These are phyloP conservation scores for Calliopum simillimum DNA, from an alignment of 2,888 invertebrate species.

Conservation along the genomic window DNA sequence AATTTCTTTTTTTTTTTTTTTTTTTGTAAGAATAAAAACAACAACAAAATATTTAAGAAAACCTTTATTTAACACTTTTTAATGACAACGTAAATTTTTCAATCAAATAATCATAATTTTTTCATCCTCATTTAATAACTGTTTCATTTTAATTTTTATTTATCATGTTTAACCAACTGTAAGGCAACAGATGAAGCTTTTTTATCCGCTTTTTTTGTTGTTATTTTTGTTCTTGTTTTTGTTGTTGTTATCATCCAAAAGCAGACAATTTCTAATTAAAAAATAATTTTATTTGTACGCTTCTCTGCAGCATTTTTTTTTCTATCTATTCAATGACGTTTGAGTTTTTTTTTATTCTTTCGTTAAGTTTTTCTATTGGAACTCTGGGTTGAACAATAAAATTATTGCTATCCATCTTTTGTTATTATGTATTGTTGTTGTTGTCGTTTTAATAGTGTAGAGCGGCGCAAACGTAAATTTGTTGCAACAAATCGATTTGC, in stretches of 20 bases:
- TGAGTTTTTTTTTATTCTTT: not conserved
- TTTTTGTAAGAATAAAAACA: no score
- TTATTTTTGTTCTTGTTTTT: not conserved
- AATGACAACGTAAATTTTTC: not conserved
- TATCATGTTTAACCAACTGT: not conserved
- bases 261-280: conserved; percentile 30
- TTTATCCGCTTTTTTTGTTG: not conserved
- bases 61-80: no score
- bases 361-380: not conserved
- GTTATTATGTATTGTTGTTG: not conserved
- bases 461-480: conserved; percentile 12
- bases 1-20: no score
- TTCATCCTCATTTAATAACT: not conserved
- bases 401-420: not conserved
- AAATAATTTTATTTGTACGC: conserved; percentile 14
- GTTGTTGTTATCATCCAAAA: not conserved
- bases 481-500: conserved; percentile 27
- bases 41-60: no score
- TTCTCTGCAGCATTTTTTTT: no score
- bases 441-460: not conserved
- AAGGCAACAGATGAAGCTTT: not conserved
- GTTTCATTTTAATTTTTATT: not conserved
- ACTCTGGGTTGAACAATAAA: not conserved
- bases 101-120: conserved; percentile 1
- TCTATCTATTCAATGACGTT: not conserved